phyloP scores from a whole-genome alignment of 1,140 invertebrate species.

The Amphibalanus amphitrite region DNA sequence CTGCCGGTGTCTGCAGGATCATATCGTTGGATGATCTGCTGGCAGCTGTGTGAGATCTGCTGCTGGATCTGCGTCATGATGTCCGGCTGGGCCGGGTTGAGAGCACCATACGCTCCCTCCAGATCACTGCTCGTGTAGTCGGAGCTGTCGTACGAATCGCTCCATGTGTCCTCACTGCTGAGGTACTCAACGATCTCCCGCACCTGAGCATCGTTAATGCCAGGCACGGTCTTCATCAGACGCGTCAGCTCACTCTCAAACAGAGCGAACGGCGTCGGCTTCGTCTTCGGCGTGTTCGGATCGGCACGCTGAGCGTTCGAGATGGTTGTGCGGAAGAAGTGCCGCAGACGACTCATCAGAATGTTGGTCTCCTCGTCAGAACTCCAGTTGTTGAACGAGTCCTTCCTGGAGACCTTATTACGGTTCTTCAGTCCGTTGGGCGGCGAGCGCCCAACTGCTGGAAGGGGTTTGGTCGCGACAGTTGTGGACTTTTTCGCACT shows the following conservation, averaged over 20 bases:
- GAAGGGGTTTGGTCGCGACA: neutral
- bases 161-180: constrained; percentile 83
- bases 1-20: constrained; percentile 25
- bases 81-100: constrained; percentile 25
- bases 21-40: constrained; percentile 72
- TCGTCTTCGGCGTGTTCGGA: constrained; percentile 23
- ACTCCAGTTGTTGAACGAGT: constrained; percentile 85
- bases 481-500: neutral
- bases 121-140: constrained; percentile 76
- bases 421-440: constrained; percentile 25
- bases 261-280: constrained; percentile 64
- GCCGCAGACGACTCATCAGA: constrained; percentile 85
- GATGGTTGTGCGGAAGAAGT: constrained; percentile 49
- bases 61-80: constrained; percentile 53
- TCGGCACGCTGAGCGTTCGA: constrained; percentile 13
- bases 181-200: no score
- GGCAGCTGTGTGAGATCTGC: constrained; percentile 69
- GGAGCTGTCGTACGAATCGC: constrained; percentile 80
- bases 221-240: constrained; percentile 79
- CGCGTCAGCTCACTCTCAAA: constrained; percentile 75
- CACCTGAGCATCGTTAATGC: constrained; percentile 72
- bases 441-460: neutral
- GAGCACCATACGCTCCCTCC: constrained; percentile 38
- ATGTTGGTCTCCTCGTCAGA: constrained; percentile 83
- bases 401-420: constrained; percentile 47